Evolutionary conservation across 53 echinoderm and acorn worm genomes (phyloP), one percentile per base, ranked within the genome.

Genomic region (Zoroaster sp.): DNA sequence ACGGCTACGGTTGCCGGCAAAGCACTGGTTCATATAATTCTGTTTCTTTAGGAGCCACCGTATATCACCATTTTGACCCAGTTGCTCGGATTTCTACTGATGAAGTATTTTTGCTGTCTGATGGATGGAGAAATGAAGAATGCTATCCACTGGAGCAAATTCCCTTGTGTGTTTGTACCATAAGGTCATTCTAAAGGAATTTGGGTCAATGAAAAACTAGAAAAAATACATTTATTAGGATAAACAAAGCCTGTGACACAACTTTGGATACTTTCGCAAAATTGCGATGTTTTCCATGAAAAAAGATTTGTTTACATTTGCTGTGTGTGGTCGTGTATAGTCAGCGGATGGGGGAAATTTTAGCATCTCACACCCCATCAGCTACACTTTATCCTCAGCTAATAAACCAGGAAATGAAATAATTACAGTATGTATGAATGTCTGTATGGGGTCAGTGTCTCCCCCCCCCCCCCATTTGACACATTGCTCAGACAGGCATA

Each of bases 11-110:
- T 71, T 71, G 66, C 40, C 44, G 41, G 82, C 66, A 25, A 82
- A 68, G 66, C 82, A 43, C 68, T 31, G 28, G 59, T 67, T 39
- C 37, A 66, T 37, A 46, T 85, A 85, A 85, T 85, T 85, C 85
- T 71, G 85, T 85, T 85, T 44, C 70, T 51, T 51, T 85, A 70
- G 70, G 70, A 70, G 47, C 69, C 71, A 49, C 34, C 37, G 49
- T 47, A 70, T 85, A 69, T 85, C 85, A 85, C 85, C 85, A 71
- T 70, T 47, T 17, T 47, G 85, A 71, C 85, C 85, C 66, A 85
- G 43, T 85, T 85, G 69, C 46, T 66, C 49, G 13, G 55, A 35
- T 36, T 79, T 79, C 71, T 18, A 33, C 35, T 71, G 38, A 36
- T 59, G 63, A 59, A 59, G 63, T 59, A 59, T 7, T 44, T 44